phyloP scores from a whole-genome alignment of 2,797 vertebrate species.

The Anableps anableps region DNA sequence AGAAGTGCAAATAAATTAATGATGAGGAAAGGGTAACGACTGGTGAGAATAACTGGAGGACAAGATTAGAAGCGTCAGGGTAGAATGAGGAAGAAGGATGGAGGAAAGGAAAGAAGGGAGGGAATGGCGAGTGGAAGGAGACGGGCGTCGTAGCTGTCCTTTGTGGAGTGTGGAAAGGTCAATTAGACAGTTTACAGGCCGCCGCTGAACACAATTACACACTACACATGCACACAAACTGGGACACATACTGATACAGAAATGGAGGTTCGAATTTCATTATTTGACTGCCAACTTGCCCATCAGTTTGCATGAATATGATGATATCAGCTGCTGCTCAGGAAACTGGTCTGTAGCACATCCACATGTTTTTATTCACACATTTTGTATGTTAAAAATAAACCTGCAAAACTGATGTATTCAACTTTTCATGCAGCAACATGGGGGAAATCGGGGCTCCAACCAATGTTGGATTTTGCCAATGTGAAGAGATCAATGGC shows the following conservation, averaged over 20 bases:
- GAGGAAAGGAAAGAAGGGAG: constrained; percentile 42
- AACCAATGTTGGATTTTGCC: neutral
- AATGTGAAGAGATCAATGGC: constrained; percentile 39
- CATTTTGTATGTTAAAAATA: neutral
- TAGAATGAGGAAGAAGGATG: constrained; percentile 18
- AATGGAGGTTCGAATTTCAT: constrained; percentile 54
- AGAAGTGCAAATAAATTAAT: neutral
- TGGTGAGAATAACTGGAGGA: constrained; percentile 32
- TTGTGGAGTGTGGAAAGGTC: constrained; percentile 72
- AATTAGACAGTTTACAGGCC: constrained; percentile 70
- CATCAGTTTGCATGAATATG: constrained; percentile 45
- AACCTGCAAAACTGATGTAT: neutral
- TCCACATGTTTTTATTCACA: constrained; percentile 3
- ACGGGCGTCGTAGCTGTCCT: constrained; percentile 51
- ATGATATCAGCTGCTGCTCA: constrained; percentile 35
- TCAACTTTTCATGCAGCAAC: neutral
- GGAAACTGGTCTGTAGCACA: constrained; percentile 21
- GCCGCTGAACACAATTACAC: constrained; percentile 34
- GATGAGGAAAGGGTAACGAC: neutral
- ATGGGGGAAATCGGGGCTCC: neutral
- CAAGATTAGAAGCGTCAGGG: constrained; percentile 15
- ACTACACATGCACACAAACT: constrained; percentile 23
- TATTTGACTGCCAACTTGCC: constrained; percentile 34
- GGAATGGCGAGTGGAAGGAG: constrained; percentile 29
- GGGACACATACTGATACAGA: constrained; percentile 24